phyloP scores from a whole-genome alignment of 2,113 vertebrate genomes.

The Percopsis transmontana region DNA sequence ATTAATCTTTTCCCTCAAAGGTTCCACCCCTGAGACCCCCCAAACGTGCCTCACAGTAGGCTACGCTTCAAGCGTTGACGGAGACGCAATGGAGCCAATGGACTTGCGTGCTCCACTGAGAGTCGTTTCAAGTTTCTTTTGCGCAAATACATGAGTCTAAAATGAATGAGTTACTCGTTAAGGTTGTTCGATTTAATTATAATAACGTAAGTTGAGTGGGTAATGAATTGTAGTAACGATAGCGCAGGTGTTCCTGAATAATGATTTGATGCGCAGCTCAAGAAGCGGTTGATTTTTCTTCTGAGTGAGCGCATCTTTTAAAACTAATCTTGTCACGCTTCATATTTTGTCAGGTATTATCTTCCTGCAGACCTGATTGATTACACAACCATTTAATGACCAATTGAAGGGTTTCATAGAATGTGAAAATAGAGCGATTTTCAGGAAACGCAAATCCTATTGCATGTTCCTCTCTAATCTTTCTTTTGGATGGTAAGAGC shows the following conservation, averaged over 20 bases:
- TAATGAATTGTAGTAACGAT: not conserved
- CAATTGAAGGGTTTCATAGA: conserved; percentile 33
- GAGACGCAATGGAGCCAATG: conserved; percentile 27
- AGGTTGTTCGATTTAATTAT: not conserved
- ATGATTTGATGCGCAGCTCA: not conserved
- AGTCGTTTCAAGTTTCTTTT: not conserved
- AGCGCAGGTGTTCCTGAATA: not conserved
- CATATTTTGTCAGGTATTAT: not conserved
- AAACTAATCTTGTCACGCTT: too few species aligned
- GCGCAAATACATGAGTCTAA: not conserved
- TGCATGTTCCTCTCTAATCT: conserved; percentile 62
- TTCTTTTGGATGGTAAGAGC: conserved; percentile 56
- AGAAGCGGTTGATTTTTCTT: not conserved
- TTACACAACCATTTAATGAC: conserved; percentile 12
- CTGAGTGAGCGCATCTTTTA: too few species aligned
- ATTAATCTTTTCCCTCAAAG: conserved; percentile 62
- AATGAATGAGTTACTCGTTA: not conserved
- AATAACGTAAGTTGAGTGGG: too few species aligned
- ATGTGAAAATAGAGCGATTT: conserved; percentile 54
- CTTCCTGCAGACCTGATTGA: not conserved
- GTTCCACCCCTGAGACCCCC: conserved; percentile 42
- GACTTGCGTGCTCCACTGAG: not conserved
- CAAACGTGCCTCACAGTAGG: not conserved
- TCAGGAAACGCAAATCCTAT: conserved; percentile 52
- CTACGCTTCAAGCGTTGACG: conserved; percentile 13